Evolutionary conservation across 1,140 invertebrate species (phyloP), one percentile per base, ranked within the genome.

Genomic region (Trichomalopsis sarcophagae): DNA sequence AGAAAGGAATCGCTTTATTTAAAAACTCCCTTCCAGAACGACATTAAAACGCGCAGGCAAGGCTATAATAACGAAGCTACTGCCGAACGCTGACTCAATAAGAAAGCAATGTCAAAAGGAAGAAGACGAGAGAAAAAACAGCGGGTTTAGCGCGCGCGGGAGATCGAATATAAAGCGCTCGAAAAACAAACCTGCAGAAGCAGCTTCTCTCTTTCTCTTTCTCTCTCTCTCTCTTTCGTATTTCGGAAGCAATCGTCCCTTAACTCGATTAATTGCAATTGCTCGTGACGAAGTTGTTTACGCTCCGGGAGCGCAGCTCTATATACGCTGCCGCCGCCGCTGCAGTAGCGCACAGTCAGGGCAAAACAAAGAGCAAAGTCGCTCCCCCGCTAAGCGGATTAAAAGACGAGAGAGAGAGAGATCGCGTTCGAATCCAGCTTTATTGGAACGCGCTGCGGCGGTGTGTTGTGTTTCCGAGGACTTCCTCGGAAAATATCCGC

Each of bases 201-300:
- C 62, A 5, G 23, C 5, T 68, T 62, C 78, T 40, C 50, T 71
- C 27, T 27, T 9, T 30, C 69, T 71, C 69, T 71, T 0, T 30
- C 21, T 27, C 23, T 30, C 69, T 71, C 69, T 71, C 3, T 30
- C 21, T 30, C 17, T 71, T 21, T 74, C 55, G 75, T 84, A 78
- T 80, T 84, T 79, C 77, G 76, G 83, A 50, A 84, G 83, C 77
- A 69, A 33, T 84, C 47, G 33, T 23, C 33, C 30, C 68, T 74
- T 62, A 74, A 79, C 77, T 79, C 83, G 68, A 84, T 84, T 84
- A 84, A 84, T 79, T 84, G 69, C 69, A 71, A 84, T 79, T 80
- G 30, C 68, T 50, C 77, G 47, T 74, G 77, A 84, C 76, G 27
- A 80, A 62, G 83, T 80, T 78, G 83, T 84, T 80, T 84, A 73